Evolutionary conservation across 2,888 invertebrate species (phyloP), one percentile per base, ranked within the genome.

Genomic region (Callinectes sapidus): DNA sequence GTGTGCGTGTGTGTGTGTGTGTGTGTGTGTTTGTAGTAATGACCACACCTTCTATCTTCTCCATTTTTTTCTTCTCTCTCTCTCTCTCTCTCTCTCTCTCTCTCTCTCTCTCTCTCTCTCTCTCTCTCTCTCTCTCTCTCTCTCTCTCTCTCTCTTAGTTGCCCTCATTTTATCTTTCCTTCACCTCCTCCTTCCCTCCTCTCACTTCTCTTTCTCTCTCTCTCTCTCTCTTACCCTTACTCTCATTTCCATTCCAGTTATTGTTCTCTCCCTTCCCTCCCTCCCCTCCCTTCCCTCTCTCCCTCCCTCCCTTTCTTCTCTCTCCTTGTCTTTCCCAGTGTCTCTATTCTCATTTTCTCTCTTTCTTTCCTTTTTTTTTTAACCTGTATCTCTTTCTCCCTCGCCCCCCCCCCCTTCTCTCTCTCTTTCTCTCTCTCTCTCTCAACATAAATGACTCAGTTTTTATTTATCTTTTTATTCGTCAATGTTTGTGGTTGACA

Each of bases 91-190:
- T 61, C 61, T 61, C 61, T 61, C 23, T 61, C 61, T 23, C 61
- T 61, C 61, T 61, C 16, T 16, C 23, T 61, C 61, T 61, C 61
- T 61, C 61, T 61, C 61, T 61, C 61, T 61, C 61, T 61, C 61
- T 61, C 61, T 61, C 61, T 61, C 61, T 61, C 61, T 61, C 61
- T 61, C 61, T 61, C 61, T 61, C 61, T 61, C 61, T 61, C 61
- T 61, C 61, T 61, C 61, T 61, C 61, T 61, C 61, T 61, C 81
- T 81, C 81, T 81, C 81, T 81, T n/a, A n/a, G n/a, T n/a, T n/a
- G n/a, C n/a, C n/a, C n/a, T n/a, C n/a, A n/a, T n/a, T n/a, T n/a
- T n/a, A n/a, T n/a, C n/a, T n/a, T n/a, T n/a, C n/a, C n/a, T n/a
- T n/a, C n/a, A n/a, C n/a, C n/a, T n/a, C n/a, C 55, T 55, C 55